Base-by-base conservation (phyloP, 2,888 invertebrate species). In the Hyposoter didymator region DNA sequence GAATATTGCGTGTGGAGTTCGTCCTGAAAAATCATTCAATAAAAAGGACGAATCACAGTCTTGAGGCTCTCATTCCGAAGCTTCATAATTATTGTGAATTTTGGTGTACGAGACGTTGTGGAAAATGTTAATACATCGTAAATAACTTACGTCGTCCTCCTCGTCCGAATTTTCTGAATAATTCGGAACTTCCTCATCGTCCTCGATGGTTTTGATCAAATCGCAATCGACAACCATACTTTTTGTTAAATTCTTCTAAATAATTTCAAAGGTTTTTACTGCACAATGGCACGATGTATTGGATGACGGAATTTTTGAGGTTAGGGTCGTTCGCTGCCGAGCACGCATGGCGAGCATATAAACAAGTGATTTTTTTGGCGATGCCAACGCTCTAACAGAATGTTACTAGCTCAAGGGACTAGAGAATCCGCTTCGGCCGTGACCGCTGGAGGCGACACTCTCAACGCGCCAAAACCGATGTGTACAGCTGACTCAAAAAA, bases 141-240 rank as follows among this genome's bases (percentile, higher is more conserved):
- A 59, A 75, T 73, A 62, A 89, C 94, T 92, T 94, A 97, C 98
- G 94, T 97, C 97, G 35, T 97, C 94, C 95, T 98, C 98, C 83
- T 95, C 96, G 91, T 97, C 97, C 0, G 97, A 97, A 93, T 97
- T 96, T 90, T 97, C 97, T 0, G 97, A 97, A 87, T 96, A 96
- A 94, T 97, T 95, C 89, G 97, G 96, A 0, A 98, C 96, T 92
- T 97, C 97, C 78, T 97, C 97, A 88, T 97, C 97, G 85, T 98
- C 98, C 55, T 96, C 95, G 84, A 98, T 98, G 0, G 98, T 98
- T 94, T 96, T 96, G 80, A 98, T 97, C 88, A 98, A 94, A 88
- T 96, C 97, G 47, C 94, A 95, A 32, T 89, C 87, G 47, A 82
- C 88, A 73, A 82, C 88, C 90, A 91, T 90, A 62, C 17, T 85